phyloP scores from a whole-genome alignment of 2,113 vertebrate species.

The Manacus vitellinus region DNA sequence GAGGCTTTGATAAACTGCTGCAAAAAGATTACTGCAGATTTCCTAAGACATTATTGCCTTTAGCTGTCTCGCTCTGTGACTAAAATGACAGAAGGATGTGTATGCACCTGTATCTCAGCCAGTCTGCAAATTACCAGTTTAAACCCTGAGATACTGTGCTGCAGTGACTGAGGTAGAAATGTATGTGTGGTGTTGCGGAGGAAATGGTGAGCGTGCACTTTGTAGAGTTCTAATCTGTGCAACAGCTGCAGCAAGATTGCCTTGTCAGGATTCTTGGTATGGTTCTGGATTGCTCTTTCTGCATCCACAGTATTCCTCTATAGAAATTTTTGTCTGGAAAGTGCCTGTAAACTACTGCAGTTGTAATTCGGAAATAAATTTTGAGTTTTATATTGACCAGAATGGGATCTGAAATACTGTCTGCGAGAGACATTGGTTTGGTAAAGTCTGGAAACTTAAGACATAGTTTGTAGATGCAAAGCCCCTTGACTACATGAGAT shows the following conservation, averaged over 20 bases:
- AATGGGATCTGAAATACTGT: not conserved
- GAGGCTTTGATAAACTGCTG: not conserved
- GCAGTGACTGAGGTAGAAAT: not conserved
- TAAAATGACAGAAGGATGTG: not conserved
- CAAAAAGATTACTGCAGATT: not conserved
- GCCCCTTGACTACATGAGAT: not conserved
- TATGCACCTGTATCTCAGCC: not conserved
- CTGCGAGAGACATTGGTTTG: not conserved
- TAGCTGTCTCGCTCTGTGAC: not conserved
- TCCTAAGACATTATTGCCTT: not conserved
- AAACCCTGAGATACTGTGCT: not conserved
- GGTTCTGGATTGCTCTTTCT: not conserved
- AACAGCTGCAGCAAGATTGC: not conserved
- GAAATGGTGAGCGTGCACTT: fast-evolving
- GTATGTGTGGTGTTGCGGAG: not conserved
- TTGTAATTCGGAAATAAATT: not conserved
- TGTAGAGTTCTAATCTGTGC: not conserved
- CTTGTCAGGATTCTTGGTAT: not conserved
- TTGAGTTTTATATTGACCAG: not conserved
- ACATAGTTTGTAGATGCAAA: not conserved
- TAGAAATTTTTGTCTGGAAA: not conserved
- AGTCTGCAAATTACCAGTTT: not conserved
- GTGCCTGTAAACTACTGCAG: not conserved
- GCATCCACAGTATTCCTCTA: not conserved
- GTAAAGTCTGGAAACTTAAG: not conserved